Evolutionary conservation across 2,797 vertebrate species (phyloP), one percentile per base, ranked within the genome.

Genomic region (Kryptopterus vitreolus): DNA sequence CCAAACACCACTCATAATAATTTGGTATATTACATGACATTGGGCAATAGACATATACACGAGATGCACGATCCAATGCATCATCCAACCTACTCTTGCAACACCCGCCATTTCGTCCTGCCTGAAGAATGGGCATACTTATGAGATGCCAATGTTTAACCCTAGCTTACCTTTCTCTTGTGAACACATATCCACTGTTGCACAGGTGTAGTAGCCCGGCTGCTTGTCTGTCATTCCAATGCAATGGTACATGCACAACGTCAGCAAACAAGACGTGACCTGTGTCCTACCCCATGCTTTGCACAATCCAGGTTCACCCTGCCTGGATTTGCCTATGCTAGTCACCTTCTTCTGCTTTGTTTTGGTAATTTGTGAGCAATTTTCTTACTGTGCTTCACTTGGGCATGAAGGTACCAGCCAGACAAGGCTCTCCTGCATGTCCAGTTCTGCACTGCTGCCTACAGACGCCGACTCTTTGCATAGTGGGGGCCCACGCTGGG

Each of bases 331-430:
- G 79, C 81, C 79, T 85, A 77, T 48, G 43, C 69, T 82, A 78
- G 69, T 79, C 61, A 63, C 74, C 71, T 83, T 78, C 22, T 66
- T 83, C 84, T 79, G 85, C 81, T 86, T 82, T 87, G 84, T 84
- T 87, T 86, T 83, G 81, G 80, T 87, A 85, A 85, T 86, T 87
- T 85, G 86, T 83, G 79, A 77, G 68, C 82, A 78, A 83, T 84
- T 85, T 87, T 70, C 84, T 86, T 84, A 86, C 77, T 84, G 65
- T 53, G 63, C 77, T 87, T 63, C 81, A 84, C 74, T 83, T 80
- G 83, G 75, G 77, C 81, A 77, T 87, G 75, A 87, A 80, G 78
- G 46, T 70, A 70, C 77, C 75, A 83, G 81, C 78, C 83, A 46
- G 81, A 83, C 79, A 77, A 74, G 80, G 75, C 80, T 79, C 65